These are phyloP conservation scores for Xestia xanthographa DNA, from an alignment of 2,888 invertebrate genomes.

Conservation along the genomic window DNA sequence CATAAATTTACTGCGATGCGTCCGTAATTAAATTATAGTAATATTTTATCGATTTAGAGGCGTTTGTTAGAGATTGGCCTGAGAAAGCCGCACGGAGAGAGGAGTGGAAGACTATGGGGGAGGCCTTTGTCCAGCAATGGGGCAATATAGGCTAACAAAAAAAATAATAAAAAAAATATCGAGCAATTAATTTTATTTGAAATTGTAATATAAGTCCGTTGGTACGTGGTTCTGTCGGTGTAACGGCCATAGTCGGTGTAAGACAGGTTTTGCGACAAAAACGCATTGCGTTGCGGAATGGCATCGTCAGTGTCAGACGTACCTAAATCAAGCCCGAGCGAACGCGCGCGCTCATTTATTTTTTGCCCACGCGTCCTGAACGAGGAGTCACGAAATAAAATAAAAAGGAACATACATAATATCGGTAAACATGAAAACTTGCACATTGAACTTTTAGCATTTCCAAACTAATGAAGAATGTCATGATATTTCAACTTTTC, in stretches of 20 bases:
- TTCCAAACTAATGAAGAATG: not conserved
- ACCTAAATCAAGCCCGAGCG: constrained; percentile 50
- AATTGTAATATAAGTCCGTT: constrained; percentile 1
- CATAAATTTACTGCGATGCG: not conserved
- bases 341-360: constrained; percentile 43
- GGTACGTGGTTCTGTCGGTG: not conserved
- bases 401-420: constrained; percentile 1
- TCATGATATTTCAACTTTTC: not conserved
- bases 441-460: not conserved
- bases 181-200: too few relatives aligned
- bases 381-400: constrained; percentile 18
- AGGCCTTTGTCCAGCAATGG: too few relatives aligned
- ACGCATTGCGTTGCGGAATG: constrained; percentile 19
- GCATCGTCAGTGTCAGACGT: too few relatives aligned
- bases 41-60: too few relatives aligned
- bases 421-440: not conserved
- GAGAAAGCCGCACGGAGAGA: too few relatives aligned
- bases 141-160: too few relatives aligned
- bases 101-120: too few relatives aligned
- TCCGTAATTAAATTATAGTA: not conserved
- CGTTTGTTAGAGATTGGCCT: too few relatives aligned
- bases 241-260: constrained; percentile 13
- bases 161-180: too few relatives aligned
- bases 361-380: constrained; percentile 33
- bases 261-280: constrained; percentile 43